Percentiles rank a stretch among this genome's conserved stretches.
These are phyloP conservation scores for Sorex maritimensis DNA, from an alignment of 2,797 vertebrate genomes.

Conservation along the genomic window DNA sequence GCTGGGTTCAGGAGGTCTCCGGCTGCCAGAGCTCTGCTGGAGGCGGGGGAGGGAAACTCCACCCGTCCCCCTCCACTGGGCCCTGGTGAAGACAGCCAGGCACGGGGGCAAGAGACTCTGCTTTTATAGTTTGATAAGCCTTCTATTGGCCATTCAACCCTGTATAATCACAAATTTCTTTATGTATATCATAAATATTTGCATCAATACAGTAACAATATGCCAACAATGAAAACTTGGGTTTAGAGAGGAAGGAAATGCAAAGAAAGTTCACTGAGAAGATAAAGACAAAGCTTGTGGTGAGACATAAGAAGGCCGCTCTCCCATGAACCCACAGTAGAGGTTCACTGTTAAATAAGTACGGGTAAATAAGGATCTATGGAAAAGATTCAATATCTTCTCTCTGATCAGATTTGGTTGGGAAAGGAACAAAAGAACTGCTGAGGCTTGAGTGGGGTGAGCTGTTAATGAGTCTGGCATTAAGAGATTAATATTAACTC, in stretches of 20 bases:
- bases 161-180: not conserved
- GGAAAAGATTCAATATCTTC: conserved; percentile 74
- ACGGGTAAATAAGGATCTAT: conserved; percentile 71
- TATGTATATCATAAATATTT: fast-evolving
- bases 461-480: conserved; percentile 83
- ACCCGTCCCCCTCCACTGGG: too few species aligned
- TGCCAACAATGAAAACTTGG: not conserved
- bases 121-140: not conserved
- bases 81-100: too few species aligned
- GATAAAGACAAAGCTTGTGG: conserved; percentile 72
- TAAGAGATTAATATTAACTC: conserved; percentile 79
- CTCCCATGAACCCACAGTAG: conserved; percentile 67
- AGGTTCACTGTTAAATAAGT: conserved; percentile 75
- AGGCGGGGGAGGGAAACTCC: too few species aligned
- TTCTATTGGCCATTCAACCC: not conserved
- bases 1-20: too few species aligned
- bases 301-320: conserved; percentile 69
- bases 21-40: too few species aligned
- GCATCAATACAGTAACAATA: not conserved
- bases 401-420: conserved; percentile 60
- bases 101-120: too few species aligned
- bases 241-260: not conserved
- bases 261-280: conserved; percentile 4
- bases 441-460: conserved; percentile 17
- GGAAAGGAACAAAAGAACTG: not conserved